Evolutionary conservation across 1,140 invertebrate genomes (phyloP), one percentile per base, ranked within the genome.

Genomic region (Drosophila elegans): DNA sequence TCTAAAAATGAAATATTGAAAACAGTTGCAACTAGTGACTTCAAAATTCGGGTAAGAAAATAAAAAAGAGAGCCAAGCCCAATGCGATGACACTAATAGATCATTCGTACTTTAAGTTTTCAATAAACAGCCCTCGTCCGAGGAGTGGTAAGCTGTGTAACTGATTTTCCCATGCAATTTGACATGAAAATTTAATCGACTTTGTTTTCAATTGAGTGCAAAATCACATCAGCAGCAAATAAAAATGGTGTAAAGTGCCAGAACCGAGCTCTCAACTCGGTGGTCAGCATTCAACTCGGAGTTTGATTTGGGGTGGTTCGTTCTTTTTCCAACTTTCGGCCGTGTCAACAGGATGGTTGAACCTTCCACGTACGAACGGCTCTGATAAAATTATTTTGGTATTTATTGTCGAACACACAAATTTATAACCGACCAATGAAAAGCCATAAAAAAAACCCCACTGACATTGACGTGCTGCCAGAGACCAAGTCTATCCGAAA

Each of bases 171-270:
- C 68, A 72, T 77, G 78, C 81, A 85, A 51, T 79, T 80, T 29
- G 41, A 52, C 84, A 89, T 89, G 84, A 89, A 89, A 84, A 49
- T 80, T 89, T 89, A 89, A 89, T 89, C 84, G 88, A 80, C 61
- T 78, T 80, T 79, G 68, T 80, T 78, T 84, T 69, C 85, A 89
- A 89, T 89, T 89, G 84, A 89, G 84, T 89, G 84, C 84, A 89
- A 89, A 89, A 89, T 89, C 84, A 89, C 84, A 89, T 89, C 85
- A 78, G 52, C 60, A 60, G 42, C 66, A 74, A 48, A 75, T 55
- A 82, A 79, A 80, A 77, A 85, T 57, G 63, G 78, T 71, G 79
- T 61, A 89, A 83, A 89, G 69, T 79, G 66, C 57, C 67, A 48
- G 46, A 29, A 54, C 55, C 29, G 42, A 56, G 64, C 68, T 52